Base-by-base conservation (phyloP, 2,113 vertebrate genomes). In the Pluvianellus socialis region DNA sequence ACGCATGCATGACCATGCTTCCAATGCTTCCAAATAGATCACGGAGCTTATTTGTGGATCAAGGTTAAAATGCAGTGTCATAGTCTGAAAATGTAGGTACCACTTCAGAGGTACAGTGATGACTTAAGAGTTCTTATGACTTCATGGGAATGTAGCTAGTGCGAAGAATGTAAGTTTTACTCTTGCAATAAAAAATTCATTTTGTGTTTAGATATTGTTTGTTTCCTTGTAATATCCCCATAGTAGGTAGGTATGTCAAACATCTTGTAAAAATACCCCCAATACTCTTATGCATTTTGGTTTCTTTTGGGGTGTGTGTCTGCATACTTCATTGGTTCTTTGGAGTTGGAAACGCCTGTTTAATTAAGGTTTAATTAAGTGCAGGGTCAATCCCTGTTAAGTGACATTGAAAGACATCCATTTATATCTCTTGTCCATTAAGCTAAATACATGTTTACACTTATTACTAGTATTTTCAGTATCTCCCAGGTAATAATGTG, bases 151-250 rank as follows among this genome's bases (percentile, higher is more conserved):
- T 13, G 11, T 32, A 66, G 32, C 45, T 79, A 94, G 23, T 72
- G 67, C 17, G 77, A 94, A 82, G 22, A 47, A 79, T 76, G n/a
- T 12, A 73, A 76, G 73, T 59, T 76, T 93, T 63, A 33, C 3
- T 49, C 47, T 49, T 76, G 49, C 32, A 92, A 82, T 19, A 90
- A 95, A 89, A 45, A 65, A 27, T 10, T 84, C 32, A 22, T 89
- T 90, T 74, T 81, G 30, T 30, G 56, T 83, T 86, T 33, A 70
- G 53, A 53, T 90, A 32, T 80, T 94, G 30, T 50, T 97, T 87
- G 76, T 77, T 88, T 89, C 72, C 53, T 93, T 96, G 21, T 73
- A 95, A 87, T 91, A 83, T 94, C 35, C 38, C 12, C 33, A 27
- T 24, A 72, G 20, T 9, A 62, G 19, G n/a, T 63, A 95, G 19